Evolutionary conservation across 2,113 vertebrate genomes (phyloP).

Genomic region (Zingel zingel): DNA sequence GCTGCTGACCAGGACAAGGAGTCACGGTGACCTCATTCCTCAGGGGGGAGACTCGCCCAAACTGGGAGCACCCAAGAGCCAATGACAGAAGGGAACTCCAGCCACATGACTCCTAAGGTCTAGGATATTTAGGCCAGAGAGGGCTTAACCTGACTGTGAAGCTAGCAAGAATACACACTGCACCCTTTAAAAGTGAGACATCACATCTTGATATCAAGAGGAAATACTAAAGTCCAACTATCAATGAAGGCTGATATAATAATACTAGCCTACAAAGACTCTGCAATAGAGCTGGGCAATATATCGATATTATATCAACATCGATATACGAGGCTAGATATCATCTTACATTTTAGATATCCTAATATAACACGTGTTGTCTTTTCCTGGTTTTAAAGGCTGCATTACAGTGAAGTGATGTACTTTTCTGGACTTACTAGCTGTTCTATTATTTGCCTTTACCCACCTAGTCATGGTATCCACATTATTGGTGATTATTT

Average conservation of each 20-base stretch:
- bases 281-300: no score
- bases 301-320: no score
- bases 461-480: no score
- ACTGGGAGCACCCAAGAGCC: constrained; percentile 18
- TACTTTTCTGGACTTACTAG: no score
- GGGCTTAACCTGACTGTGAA: constrained; percentile 41
- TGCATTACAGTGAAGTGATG: no score
- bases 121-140: constrained; percentile 49
- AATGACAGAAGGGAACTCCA: constrained; percentile 11
- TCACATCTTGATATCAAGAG: neutral
- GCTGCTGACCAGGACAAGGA: constrained; percentile 46
- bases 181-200: neutral
- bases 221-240: neutral
- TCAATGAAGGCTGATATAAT: neutral
- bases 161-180: neutral
- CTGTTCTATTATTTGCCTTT: no score
- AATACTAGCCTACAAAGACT: no score
- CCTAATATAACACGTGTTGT: no score
- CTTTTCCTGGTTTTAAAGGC: no score
- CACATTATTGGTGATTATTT: no score
- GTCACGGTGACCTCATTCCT: constrained; percentile 60
- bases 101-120: constrained; percentile 41
- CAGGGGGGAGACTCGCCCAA: neutral
- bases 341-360: no score
- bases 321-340: no score